phyloP scores from a whole-genome alignment of 2,888 invertebrate genomes.

The Globia sparganii region DNA sequence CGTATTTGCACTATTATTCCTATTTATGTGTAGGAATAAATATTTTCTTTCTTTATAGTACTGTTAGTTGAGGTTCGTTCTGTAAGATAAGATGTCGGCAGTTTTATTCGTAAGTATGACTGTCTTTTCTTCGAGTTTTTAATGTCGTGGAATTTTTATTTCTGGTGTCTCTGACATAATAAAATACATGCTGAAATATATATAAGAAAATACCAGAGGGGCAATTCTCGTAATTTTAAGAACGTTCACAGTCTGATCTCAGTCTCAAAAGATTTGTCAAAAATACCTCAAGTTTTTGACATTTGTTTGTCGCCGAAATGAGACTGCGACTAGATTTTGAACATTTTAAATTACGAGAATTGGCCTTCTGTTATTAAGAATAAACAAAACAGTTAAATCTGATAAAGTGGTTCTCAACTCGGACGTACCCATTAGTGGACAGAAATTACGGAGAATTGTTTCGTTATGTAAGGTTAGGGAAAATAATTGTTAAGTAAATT shows the following conservation, averaged over 20 bases:
- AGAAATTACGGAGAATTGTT: neutral
- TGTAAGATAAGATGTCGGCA: neutral
- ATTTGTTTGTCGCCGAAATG: too few relatives aligned
- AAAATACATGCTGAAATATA: neutral
- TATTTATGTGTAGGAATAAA: neutral
- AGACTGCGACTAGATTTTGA: too few relatives aligned
- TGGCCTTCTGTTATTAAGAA: neutral
- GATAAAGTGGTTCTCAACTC: too few relatives aligned
- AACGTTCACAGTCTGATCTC: too few relatives aligned
- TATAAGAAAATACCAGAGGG: neutral
- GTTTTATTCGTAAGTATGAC: neutral
- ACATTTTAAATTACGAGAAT: too few relatives aligned
- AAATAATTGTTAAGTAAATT: neutral
- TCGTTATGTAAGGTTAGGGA: neutral
- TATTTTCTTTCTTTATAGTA: slow-evolving; percentile 4
- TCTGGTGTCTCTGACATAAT: neutral
- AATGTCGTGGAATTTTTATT: neutral
- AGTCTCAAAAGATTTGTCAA: too few relatives aligned
- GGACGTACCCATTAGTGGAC: neutral
- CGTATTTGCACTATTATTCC: slow-evolving; percentile 20
- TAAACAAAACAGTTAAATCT: neutral
- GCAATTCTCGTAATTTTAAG: too few relatives aligned
- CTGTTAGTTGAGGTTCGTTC: neutral
- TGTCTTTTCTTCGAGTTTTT: neutral
- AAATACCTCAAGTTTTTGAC: too few relatives aligned